Percentiles rank a stretch among this genome's conserved stretches.
Evolutionary conservation across 2,113 vertebrate species (phyloP).

Genomic region (Chloroceryle aenea): DNA sequence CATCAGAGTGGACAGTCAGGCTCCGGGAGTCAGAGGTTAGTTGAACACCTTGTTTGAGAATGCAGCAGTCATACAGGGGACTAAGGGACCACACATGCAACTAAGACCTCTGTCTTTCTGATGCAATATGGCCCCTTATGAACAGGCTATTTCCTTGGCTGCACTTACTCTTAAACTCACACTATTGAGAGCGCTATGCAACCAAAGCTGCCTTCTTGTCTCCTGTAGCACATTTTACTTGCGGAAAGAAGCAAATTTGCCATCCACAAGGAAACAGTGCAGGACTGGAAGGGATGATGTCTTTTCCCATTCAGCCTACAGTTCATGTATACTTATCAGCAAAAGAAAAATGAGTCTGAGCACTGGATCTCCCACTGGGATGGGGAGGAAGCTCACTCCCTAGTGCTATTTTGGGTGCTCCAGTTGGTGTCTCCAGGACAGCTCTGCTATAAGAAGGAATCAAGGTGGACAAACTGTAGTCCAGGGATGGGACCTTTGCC

Average conservation of each 20-base stretch:
- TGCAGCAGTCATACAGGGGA: neutral
- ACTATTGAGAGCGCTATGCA: fast-evolving
- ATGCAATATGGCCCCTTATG: neutral
- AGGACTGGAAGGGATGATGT: neutral
- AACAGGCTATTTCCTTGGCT: neutral
- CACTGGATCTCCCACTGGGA: neutral
- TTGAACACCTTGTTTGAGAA: neutral
- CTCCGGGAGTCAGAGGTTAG: neutral
- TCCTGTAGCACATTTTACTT: neutral
- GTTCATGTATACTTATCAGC: neutral
- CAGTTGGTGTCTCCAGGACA: neutral
- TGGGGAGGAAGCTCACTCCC: neutral
- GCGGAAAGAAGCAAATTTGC: neutral
- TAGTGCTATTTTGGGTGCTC: neutral
- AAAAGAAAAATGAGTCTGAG: neutral
- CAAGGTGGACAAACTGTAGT: neutral
- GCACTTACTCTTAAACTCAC: fast-evolving
- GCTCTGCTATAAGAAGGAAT: neutral
- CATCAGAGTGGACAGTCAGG: neutral
- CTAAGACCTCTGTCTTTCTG: neutral
- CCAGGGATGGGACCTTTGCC: neutral
- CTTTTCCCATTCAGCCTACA: neutral
- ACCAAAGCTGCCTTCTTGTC: neutral
- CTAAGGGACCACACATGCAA: neutral
- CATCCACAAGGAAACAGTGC: neutral